phyloP scores from a whole-genome alignment of 2,113 vertebrate species.

The Oreotrochilus melanogaster region DNA sequence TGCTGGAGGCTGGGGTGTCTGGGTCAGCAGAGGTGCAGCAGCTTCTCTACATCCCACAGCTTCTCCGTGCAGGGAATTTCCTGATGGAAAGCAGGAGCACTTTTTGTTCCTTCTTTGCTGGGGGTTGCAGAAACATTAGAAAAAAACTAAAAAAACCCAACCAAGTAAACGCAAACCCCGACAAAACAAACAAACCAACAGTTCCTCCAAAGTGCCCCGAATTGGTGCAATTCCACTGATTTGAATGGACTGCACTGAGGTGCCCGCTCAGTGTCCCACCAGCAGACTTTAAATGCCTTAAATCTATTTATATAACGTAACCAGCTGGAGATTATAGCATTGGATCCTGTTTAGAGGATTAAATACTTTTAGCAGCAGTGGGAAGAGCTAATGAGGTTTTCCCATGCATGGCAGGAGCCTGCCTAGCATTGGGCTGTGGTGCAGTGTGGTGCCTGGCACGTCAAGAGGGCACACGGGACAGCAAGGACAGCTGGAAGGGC shows the following conservation, averaged over 20 bases:
- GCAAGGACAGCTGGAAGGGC: neutral
- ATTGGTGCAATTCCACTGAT: neutral
- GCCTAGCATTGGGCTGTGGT: neutral
- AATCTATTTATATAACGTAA: neutral
- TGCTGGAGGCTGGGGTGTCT: neutral
- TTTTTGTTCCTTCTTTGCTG: neutral
- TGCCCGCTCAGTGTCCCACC: neutral
- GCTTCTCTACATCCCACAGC: neutral
- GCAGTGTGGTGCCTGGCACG: neutral
- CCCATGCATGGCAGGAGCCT: neutral
- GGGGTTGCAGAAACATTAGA: neutral
- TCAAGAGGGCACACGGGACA: neutral
- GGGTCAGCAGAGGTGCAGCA: neutral
- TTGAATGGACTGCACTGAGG: neutral
- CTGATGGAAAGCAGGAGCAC: rapidly evolving
- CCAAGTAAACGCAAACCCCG: too few species aligned
- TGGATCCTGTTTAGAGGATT: neutral
- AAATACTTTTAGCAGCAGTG: neutral
- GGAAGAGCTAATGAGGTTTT: neutral
- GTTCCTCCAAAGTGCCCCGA: neutral
- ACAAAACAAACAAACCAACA: too few species aligned
- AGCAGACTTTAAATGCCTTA: neutral
- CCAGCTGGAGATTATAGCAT: neutral
- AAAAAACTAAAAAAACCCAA: neutral
- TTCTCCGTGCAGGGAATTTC: neutral